Base-by-base conservation (phyloP, 2,888 invertebrate species). In the Drosophila robusta region DNA sequence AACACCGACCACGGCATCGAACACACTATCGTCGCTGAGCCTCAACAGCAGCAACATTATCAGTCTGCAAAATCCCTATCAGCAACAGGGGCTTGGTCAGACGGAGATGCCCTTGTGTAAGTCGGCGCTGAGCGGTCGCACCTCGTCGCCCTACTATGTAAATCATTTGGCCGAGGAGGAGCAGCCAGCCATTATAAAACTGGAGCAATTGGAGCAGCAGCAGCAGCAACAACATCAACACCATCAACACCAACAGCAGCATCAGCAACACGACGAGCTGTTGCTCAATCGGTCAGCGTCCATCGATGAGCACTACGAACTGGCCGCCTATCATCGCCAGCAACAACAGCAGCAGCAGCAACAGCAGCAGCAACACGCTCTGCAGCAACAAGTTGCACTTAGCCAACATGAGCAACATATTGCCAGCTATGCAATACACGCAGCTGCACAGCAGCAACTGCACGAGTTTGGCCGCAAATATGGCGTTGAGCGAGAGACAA, bases 301-400 rank as follows among this genome's bases (percentile, higher is more conserved):
- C 0, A 76, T 92, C 58, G 92, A 92, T 36, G 92, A 90, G 41
- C 91, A 91, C 34, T 91, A 90, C 34, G 91, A 91, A 42, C 68
- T 89, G 32, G 82, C 83, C 14, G 82, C 80, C 22, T 80, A 78
- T 58, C 82, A 85, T 52, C 72, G 75, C 18, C 88, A 87, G 26
- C 81, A 87, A 7, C 88, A 80, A 8, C 70, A 74, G 11, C 74
- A 72, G 0, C 84, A 86, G 47, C 78, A 86, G 9, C 72, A 85
- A 32, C 70, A 81, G 36, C 74, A 86, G 29, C 87, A 87, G 29
- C 77, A 78, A 18, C 87, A 89, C 1, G 56, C 32, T 11, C 52
- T 75, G 22, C 71, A 76, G 29, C 69, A 82, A 61, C 88, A 90
- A 24, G 79, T 89, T 61, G 84, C 89, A 26, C 74, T 87, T 46